Base-by-base conservation (phyloP, 1,140 invertebrate genomes). In the Paramacrobiotus metropolitanus region DNA sequence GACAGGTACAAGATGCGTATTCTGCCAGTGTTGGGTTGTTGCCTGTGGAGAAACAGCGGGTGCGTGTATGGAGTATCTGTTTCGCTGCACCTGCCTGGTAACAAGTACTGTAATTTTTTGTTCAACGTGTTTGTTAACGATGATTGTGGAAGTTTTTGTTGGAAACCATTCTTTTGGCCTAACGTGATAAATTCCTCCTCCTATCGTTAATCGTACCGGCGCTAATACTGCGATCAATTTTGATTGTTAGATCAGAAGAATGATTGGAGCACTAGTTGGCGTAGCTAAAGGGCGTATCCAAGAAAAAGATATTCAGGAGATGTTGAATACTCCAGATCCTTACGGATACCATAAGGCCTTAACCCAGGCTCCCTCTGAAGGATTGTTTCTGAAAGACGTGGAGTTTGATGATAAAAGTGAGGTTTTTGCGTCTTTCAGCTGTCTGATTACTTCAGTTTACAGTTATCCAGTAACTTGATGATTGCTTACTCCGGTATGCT, bases 301-400 rank as follows among this genome's bases (percentile, higher is more conserved):
- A 29, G 71, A 76, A 61, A 74, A 76, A 64, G 79, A 82, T 65
- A 73, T 86, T 30, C 76, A 76, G 65, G 74, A 77, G 65, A 83
- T 87, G 83, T 72, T 87, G 55, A 78, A 83, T 69, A 73, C 84
- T 63, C 84, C 84, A 1, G 80, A 79, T 0, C 77, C 79, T 80
- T 76, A 61, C 86, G 82, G 83, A 68, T 55, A 24, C 9, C 9
- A 55, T 18, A 18, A 4, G 24, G 24, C 48, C 9, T 28, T 18
- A 24, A 24, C 9, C n/a, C 48, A 55, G 9, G 4, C 48, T 9
- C 9, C 9, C 4, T 4, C 48, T 4, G 15, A 55, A 4, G 48
- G 48, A 4, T 28, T 55, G 15, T 55, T 18, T 55, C 24, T 55
- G 9, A 55, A 55, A 28, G 24, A 55, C 15, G 24, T 55, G 4